Conservation (phyloP, 2,888 invertebrate genomes). For the Pecten maximus region DNA sequence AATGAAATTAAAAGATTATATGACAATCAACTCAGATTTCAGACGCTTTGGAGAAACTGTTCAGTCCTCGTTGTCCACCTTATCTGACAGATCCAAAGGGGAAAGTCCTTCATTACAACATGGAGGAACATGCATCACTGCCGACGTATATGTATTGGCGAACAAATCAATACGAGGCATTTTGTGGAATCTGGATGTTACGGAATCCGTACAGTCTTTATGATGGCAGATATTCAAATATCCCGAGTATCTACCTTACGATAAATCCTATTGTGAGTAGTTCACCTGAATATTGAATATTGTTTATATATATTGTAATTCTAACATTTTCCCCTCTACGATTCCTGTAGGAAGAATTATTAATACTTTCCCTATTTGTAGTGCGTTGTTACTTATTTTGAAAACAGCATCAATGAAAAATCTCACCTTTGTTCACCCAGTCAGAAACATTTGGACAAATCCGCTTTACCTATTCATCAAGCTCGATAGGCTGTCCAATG, state of each 20-base stretch:
- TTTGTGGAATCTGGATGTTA: slow-evolving; percentile 48
- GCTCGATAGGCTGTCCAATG: no score
- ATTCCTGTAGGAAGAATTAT: no score
- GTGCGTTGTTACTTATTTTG: no score
- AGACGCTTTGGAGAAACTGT: slow-evolving; percentile 39
- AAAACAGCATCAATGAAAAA: no score
- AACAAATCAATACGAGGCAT: slow-evolving; percentile 46
- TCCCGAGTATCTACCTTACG: neutral
- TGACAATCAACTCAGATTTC: no score
- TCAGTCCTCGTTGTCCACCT: slow-evolving; percentile 48
- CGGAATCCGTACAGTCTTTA: slow-evolving; percentile 46
- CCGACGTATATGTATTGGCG: slow-evolving; percentile 28
- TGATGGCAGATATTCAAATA: neutral
- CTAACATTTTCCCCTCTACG: no score
- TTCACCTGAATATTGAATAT: no score
- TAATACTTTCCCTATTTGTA: no score
- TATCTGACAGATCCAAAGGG: slow-evolving; percentile 39
- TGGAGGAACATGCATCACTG: slow-evolving; percentile 38
- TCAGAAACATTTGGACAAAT: no score
- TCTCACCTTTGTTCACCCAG: no score
- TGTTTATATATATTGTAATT: neutral
- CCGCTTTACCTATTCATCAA: no score
- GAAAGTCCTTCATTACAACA: slow-evolving; percentile 34
- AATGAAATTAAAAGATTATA: no score
- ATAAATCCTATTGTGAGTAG: neutral